phyloP scores from a whole-genome alignment of 1,140 invertebrate species.

The Pomphorhynchus laevis region DNA sequence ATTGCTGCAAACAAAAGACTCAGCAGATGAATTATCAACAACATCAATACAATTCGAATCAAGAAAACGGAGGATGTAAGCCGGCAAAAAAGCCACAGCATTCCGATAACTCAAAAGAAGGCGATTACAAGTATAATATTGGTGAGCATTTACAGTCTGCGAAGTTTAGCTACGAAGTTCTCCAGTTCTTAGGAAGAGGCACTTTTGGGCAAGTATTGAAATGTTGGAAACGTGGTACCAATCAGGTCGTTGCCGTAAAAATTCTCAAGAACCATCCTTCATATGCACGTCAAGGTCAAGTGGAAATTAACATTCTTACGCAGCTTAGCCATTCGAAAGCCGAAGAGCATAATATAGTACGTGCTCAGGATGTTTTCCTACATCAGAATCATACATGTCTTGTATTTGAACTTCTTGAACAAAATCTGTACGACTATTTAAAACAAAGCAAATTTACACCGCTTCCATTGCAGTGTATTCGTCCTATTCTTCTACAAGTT shows the following conservation, averaged over 20 bases:
- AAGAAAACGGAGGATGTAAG: no score
- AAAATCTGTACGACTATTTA: slow-evolving; percentile 96
- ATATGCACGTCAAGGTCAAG: slow-evolving; percentile 92
- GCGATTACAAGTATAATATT: no score
- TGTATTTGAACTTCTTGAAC: slow-evolving; percentile 97
- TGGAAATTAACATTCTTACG: slow-evolving; percentile 86
- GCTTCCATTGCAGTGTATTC: slow-evolving; percentile 74
- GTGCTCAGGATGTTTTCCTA: slow-evolving; percentile 93
- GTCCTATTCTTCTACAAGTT: slow-evolving; percentile 91
- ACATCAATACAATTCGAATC: no score
- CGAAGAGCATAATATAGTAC: slow-evolving; percentile 86
- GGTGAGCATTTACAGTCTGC: no score
- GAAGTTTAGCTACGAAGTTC: slow-evolving; percentile 80
- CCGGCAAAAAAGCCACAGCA: no score
- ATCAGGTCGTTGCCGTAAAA: slow-evolving; percentile 97
- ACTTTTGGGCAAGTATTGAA: slow-evolving; percentile 99
- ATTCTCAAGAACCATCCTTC: slow-evolving; percentile 98
- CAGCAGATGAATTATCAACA: no score
- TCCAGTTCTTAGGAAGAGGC: slow-evolving; percentile 83
- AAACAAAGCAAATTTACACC: slow-evolving; percentile 99
- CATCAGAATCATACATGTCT: slow-evolving; percentile 97
- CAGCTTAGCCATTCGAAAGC: slow-evolving; percentile 91
- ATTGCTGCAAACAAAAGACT: no score
- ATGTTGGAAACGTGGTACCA: slow-evolving; percentile 99
- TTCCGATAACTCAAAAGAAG: no score